Conservation (phyloP, 2,888 invertebrate species). For the Drosophila longiperda region DNA sequence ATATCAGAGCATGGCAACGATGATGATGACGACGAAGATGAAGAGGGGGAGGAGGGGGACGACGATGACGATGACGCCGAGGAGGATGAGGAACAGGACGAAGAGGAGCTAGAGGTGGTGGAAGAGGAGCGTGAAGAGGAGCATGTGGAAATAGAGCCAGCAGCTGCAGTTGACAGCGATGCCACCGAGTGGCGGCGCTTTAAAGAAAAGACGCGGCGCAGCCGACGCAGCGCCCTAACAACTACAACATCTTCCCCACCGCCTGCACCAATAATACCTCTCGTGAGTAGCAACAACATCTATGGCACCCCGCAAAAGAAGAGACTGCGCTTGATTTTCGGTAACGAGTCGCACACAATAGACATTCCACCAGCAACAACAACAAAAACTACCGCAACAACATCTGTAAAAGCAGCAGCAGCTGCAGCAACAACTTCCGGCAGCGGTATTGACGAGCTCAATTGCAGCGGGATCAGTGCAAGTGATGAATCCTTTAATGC, state of each 20-base stretch:
- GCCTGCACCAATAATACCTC: conserved; percentile 5
- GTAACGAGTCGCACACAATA: conserved; percentile 95
- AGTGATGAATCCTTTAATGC: conserved; percentile 71
- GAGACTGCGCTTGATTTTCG: conserved; percentile 93
- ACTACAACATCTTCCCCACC: conserved; percentile 21
- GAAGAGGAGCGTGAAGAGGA: conserved; percentile 16
- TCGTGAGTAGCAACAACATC: conserved; percentile 44
- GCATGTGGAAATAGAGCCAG: conserved; percentile 2
- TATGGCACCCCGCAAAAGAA: conserved; percentile 90
- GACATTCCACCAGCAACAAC: conserved; percentile 89
- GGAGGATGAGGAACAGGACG: conserved; percentile 6
- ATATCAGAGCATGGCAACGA: conserved; percentile 85
- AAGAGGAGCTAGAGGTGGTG: conserved; percentile 6
- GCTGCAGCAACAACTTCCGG: conserved; percentile 17
- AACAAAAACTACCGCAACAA: conserved; percentile 24
- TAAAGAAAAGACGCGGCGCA: conserved; percentile 54
- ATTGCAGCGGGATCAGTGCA: conserved; percentile 55
- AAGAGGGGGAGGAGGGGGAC: conserved; percentile 14
- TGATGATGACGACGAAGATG: conserved; percentile 65
- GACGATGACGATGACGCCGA: conserved; percentile 26
- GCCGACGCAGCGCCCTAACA: conserved; percentile 44
- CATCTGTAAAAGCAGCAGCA: conserved; percentile 7
- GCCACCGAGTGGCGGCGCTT: conserved; percentile 28
- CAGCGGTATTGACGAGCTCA: conserved; percentile 63
- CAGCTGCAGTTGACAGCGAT: conserved; percentile 14